Base-by-base conservation (phyloP, 2,113 vertebrate genomes). In the Oncorhynchus mykiss region DNA sequence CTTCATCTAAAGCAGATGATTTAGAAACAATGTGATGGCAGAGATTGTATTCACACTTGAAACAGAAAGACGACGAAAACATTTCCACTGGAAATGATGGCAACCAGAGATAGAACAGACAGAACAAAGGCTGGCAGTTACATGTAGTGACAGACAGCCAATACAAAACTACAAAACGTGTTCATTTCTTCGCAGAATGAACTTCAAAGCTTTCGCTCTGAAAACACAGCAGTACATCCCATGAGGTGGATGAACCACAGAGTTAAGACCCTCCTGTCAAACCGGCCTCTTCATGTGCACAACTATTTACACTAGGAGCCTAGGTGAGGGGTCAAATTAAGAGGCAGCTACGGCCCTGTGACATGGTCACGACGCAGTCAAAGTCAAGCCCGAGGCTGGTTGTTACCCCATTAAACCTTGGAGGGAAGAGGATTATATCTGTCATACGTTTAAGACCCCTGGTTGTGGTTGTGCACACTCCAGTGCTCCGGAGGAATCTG, bases 401-500 rank as follows among this genome's bases (percentile, higher is more conserved):
- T 84, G 24, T 69, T 84, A 82, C 72, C 76, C 80, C 79, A 81
- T 79, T 79, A 80, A 82, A 82, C 49, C 22, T 73, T 74, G 34
- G 66, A 81, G 59, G 76, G 73, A 78, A 80, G 70, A 60, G 84
- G 84, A 90, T 91, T 89, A 88, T 82, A 86, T 81, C 69, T 88
- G 85, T 88, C 87, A 81, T 90, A 81, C 81, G 85, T 80, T 76
- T 75, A 77, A 80, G 77, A 87, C 86, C 80, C 74, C 71, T 82
- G 77, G 72, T 82, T 67, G 74, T 82, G 78, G 82, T 81, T 76
- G 80, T 81, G 70, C 80, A 91, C 88, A 88, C 87, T 89, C 74
- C 81, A 81, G 48, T 72, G 87, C 85, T 87, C 70, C 0, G 75
- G 75, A 90, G 89, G 87, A 91, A 92, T 92, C 84, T 78, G 5